Evolutionary conservation across 2,888 invertebrate genomes (phyloP), one percentile per base, ranked within the genome.

Genomic region (Exocentrus adspersus): DNA sequence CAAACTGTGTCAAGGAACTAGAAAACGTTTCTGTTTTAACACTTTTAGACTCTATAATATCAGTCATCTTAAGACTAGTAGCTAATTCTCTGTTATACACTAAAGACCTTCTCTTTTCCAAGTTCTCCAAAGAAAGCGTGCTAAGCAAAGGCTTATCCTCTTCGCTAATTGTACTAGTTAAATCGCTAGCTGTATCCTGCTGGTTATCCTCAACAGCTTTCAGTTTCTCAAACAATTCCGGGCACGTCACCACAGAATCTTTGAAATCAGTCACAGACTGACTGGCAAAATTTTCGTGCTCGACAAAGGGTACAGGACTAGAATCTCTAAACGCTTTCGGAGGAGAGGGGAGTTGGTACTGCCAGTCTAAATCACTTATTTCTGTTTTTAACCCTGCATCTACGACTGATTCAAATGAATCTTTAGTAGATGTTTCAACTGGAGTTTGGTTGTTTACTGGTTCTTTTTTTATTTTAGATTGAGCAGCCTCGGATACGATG

Each of bases 341-440:
- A 1, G 88, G 88, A 0, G 87, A 87, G 0, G 88, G 88, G 42
- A 88, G 79, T 67, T 85, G 82, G 80, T 87, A 85, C 75, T 88
- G 81, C 88, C 87, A 88, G 41, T 83, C 81, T 16, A 77, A 64
- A 50, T 81, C 80, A 52, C 53, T 53, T 64, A 66, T 32, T 46
- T 50, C 54, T 37, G 37, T n/a, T 28, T 28, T 53, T 17, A 14
- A 20, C 7, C 56, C 14, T 24, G 4, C n/a, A 1, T 12, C 20
- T 16, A 48, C 1, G 10, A 16, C 20, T 20, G 60, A 17, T 16
- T 50, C 43, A 20, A 19, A 14, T n/a, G 21, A 9, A 1, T 48
- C 48, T 14, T 48, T 28, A 1, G 6, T 9, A 28, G 6, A 24
- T 28, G 19, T 10, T 6, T 48, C 17, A 16, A 16, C 4, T 14